phyloP scores from a whole-genome alignment of 2,797 vertebrate genomes.

The Scomberomorus guttatus region DNA sequence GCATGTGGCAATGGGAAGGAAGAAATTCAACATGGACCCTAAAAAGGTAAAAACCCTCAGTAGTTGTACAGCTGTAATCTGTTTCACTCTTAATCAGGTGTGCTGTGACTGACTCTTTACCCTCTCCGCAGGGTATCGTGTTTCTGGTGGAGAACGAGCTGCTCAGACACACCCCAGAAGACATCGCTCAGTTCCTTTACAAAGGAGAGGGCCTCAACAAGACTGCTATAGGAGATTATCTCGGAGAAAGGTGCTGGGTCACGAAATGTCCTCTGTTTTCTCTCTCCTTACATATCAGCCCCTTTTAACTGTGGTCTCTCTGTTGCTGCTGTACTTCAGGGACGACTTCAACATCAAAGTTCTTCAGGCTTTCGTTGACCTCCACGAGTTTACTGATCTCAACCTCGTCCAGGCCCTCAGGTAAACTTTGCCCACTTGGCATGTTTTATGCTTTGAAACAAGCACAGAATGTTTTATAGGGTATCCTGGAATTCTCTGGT shows the following conservation, averaged over 20 bases:
- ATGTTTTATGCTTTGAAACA: not conserved
- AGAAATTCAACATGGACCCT: slow-evolving; percentile 98
- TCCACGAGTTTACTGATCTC: slow-evolving; percentile 94
- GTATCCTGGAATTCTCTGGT: not conserved
- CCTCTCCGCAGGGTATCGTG: slow-evolving; percentile 88
- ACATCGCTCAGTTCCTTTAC: slow-evolving; percentile 94
- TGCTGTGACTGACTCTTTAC: not conserved
- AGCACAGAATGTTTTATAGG: slow-evolving; percentile 3
- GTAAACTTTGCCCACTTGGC: slow-evolving; percentile 66
- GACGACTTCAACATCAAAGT: slow-evolving; percentile 95
- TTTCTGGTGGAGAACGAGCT: slow-evolving; percentile 95
- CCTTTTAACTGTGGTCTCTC: slow-evolving; percentile 27
- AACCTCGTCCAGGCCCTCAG: slow-evolving; percentile 94
- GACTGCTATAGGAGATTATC: slow-evolving; percentile 95
- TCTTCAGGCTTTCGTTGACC: slow-evolving; percentile 94
- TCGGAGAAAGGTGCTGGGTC: slow-evolving; percentile 88
- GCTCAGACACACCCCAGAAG: slow-evolving; percentile 91
- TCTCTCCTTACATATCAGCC: not conserved
- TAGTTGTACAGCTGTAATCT: not conserved
- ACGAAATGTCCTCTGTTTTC: not conserved
- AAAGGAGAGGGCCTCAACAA: slow-evolving; percentile 97
- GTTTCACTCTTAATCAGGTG: not conserved
- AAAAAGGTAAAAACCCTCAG: slow-evolving; percentile 85
- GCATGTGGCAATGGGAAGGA: slow-evolving; percentile 95
- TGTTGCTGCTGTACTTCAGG: slow-evolving; percentile 74